Percentiles rank a stretch among this genome's conserved stretches.
Conservation (phyloP, 1,140 invertebrate genomes). For the Leucophenga varia region DNA sequence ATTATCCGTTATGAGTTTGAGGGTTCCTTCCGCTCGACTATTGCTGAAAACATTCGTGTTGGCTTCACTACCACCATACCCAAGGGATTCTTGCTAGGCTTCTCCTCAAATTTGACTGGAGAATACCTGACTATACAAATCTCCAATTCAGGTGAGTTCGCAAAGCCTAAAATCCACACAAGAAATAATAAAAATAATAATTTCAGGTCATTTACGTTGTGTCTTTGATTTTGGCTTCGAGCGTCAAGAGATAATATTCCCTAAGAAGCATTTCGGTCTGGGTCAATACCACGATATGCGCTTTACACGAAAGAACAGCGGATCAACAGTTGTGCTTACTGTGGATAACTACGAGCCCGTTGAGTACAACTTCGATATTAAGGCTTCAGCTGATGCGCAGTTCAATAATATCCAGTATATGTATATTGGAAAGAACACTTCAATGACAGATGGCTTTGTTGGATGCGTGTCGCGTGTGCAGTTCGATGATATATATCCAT, state of each 20-base stretch:
- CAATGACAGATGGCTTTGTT: slow-evolving; percentile 86
- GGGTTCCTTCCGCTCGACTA: slow-evolving; percentile 84
- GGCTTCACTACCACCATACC: slow-evolving; percentile 97
- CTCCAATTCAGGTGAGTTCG: slow-evolving; percentile 94
- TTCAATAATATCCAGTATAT: slow-evolving; percentile 97
- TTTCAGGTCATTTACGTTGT: slow-evolving; percentile 85
- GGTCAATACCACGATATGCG: slow-evolving; percentile 94
- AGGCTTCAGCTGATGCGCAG: slow-evolving; percentile 89
- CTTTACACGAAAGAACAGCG: slow-evolving; percentile 78
- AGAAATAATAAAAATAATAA: no score
- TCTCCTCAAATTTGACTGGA: slow-evolving; percentile 81
- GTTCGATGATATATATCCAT: slow-evolving; percentile 95
- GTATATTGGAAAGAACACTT: slow-evolving; percentile 93
- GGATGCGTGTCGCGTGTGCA: slow-evolving; percentile 94
- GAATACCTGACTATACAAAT: slow-evolving; percentile 95
- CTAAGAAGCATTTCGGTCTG: slow-evolving; percentile 86
- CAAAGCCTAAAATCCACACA: no score
- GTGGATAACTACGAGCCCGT: slow-evolving; percentile 89
- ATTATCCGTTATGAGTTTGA: slow-evolving; percentile 92
- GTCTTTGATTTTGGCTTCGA: slow-evolving; percentile 98
- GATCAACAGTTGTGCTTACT: slow-evolving; percentile 77
- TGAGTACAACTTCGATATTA: slow-evolving; percentile 80
- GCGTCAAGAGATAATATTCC: slow-evolving; percentile 89
- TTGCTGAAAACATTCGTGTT: slow-evolving; percentile 86
- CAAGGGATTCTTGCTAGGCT: slow-evolving; percentile 89